Percentiles rank a stretch among this genome's conserved stretches.
phyloP scores from a whole-genome alignment of 2,888 invertebrate genomes.

The Caradrina clavipalpis region DNA sequence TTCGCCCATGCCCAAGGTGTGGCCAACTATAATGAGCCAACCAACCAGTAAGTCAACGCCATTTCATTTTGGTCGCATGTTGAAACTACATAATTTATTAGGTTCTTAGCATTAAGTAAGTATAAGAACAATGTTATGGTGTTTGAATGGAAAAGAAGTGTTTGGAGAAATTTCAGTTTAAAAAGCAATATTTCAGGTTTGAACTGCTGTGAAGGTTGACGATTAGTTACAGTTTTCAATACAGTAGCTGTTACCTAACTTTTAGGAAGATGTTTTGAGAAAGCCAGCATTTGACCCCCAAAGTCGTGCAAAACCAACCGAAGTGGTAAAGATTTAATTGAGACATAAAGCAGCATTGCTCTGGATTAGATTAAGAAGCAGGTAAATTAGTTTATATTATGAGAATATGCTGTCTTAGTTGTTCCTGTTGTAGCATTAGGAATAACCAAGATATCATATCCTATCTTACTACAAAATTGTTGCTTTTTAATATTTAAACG shows the following conservation, averaged over 20 bases:
- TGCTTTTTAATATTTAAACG: too few relatives aligned
- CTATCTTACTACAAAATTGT: too few relatives aligned
- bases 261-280: background rate
- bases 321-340: background rate
- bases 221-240: background rate
- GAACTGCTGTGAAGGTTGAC: background rate
- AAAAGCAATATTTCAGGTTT: background rate
- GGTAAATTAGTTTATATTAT: background rate
- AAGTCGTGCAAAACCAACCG: background rate
- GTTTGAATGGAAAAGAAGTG: background rate
- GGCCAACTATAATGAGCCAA: constrained; percentile 52
- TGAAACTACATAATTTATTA: constrained; percentile 49
- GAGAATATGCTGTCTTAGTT: background rate
- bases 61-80: constrained; percentile 29
- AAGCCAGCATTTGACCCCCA: background rate
- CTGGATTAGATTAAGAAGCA: background rate
- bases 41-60: constrained; percentile 33
- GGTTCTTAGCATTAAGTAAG: constrained; percentile 23
- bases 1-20: constrained; percentile 23
- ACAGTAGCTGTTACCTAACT: background rate
- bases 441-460: too few relatives aligned
- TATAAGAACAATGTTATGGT: constrained; percentile 12
- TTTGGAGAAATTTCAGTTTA: background rate
- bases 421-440: too few relatives aligned
- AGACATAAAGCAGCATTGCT: background rate